Evolutionary conservation across 2,113 vertebrate genomes (phyloP), one percentile per base, ranked within the genome.

Genomic region (Alexandromys fortis): DNA sequence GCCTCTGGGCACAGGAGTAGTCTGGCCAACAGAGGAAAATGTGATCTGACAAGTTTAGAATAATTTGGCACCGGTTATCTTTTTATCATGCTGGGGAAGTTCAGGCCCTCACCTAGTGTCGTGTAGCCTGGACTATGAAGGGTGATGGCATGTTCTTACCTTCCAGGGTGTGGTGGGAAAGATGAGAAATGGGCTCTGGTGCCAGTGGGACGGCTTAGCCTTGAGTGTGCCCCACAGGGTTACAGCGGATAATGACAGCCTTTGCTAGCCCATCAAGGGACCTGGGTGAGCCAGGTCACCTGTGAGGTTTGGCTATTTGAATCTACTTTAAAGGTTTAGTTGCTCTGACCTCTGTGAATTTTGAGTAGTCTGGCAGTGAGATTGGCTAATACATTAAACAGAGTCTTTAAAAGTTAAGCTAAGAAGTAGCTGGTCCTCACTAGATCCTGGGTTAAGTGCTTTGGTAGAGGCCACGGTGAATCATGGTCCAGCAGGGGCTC

Each of bases 311-410:
- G 78, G 55, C 68, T 70, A 89, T 96, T 93, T 86, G 30, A 91
- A 90, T 91, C 61, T 96, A 35, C 58, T 93, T 86, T 86, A 65
- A 92, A 89, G 42, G 47, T 58, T 96, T 90, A 90, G 49, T 3
- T 45, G 33, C n/a, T 92, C 73, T 90, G 75, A 93, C 30, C 22
- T 82, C 79, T 94, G 81, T 90, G 88, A 86, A 75, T 96, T 96
- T 97, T 78, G 94, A 82, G 49, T 63, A 83, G 63, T 91, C 17
- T 83, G 45, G 30, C 38, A 90, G 45, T 75, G 65, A 89, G 30
- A 88, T 94, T 96, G 61, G 45, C 52, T 86, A 89, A 76, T 67
- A 78, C 7, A 78, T 67, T 52, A 70, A 70, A 87, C 70, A 76
- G 61, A 91, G 49, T 81, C 52, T 75, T 96, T 38, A 93, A 76